These are phyloP conservation scores for Ernsta delagoae DNA, from an alignment of 2,888 invertebrate species.

Conservation along the genomic window DNA sequence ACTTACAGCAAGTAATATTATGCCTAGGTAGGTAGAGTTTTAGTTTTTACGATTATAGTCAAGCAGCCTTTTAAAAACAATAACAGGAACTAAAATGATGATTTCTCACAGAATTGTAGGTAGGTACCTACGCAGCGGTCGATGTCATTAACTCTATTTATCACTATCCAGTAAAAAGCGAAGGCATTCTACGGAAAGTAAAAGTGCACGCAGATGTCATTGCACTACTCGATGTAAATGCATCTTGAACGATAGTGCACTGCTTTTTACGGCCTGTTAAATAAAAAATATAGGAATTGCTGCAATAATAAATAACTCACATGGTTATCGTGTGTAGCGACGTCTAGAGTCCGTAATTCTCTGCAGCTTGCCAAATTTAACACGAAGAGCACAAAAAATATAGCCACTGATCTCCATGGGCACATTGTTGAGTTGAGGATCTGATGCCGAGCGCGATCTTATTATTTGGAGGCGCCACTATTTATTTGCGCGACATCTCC, in stretches of 20 bases:
- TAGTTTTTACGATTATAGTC: too few relatives aligned
- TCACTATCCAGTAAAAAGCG: slow-evolving; percentile 45
- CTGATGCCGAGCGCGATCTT: slow-evolving; percentile 52
- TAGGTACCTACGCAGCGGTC: slow-evolving; percentile 23
- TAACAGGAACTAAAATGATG: slow-evolving; percentile 16
- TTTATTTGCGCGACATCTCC: slow-evolving; percentile 79
- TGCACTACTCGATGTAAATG: slow-evolving; percentile 54
- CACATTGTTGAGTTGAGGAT: slow-evolving; percentile 77
- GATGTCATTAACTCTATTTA: slow-evolving; percentile 38
- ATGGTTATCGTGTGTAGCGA: slow-evolving; percentile 63
- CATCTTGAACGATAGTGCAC: slow-evolving; percentile 51
- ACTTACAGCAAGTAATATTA: too few relatives aligned
- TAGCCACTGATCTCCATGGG: slow-evolving; percentile 77
- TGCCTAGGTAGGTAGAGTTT: too few relatives aligned
- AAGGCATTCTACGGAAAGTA: slow-evolving; percentile 71
- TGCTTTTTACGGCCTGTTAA: slow-evolving; percentile 5
- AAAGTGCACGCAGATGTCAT: slow-evolving; percentile 72
- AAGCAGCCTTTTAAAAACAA: neutral
- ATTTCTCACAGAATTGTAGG: slow-evolving; percentile 30
- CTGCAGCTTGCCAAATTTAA: slow-evolving; percentile 56
- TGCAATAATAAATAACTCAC: slow-evolving; percentile 59
- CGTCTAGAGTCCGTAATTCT: slow-evolving; percentile 61
- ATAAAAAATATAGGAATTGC: slow-evolving; percentile 36
- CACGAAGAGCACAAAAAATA: slow-evolving; percentile 69
- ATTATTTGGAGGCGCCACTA: slow-evolving; percentile 55